phyloP scores from a whole-genome alignment of 2,888 invertebrate species.

The Ctena decussata region DNA sequence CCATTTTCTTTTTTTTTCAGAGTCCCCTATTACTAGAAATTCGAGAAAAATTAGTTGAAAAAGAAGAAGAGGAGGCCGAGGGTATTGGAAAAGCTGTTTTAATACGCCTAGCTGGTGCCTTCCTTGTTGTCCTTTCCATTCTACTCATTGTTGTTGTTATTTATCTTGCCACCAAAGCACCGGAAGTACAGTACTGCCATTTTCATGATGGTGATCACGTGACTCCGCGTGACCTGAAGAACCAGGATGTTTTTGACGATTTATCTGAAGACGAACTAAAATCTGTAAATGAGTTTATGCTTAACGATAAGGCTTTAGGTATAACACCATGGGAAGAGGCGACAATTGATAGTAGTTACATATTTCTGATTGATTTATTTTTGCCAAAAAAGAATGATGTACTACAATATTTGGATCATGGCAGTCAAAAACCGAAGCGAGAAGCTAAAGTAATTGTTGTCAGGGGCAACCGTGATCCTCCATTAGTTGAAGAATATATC shows the following conservation, averaged over 20 bases:
- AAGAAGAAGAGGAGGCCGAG: neutral
- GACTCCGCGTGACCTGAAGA: conserved; percentile 63
- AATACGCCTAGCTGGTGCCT: conserved; percentile 4
- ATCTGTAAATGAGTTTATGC: conserved; percentile 66
- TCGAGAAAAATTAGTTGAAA: neutral
- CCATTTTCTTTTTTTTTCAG: neutral
- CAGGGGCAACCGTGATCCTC: conserved; percentile 73
- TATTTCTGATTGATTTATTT: conserved; percentile 73
- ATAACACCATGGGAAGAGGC: conserved; percentile 52
- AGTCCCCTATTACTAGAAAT: neutral
- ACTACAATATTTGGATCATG: conserved; percentile 64
- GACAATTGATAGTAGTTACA: conserved; percentile 70
- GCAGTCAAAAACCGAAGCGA: conserved; percentile 63
- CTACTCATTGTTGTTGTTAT: conserved; percentile 36
- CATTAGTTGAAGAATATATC: conserved; percentile 79
- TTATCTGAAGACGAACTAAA: conserved; percentile 72
- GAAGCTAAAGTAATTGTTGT: conserved; percentile 74
- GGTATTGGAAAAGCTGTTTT: neutral
- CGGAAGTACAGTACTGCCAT: conserved; percentile 20
- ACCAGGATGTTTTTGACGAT: conserved; percentile 76
- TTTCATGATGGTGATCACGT: conserved; percentile 31
- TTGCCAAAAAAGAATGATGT: conserved; percentile 72
- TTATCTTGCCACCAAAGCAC: conserved; percentile 21
- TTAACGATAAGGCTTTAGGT: conserved; percentile 50
- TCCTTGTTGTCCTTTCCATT: conserved; percentile 10